A percentile compares a stretch with the other conserved stretches of the same genome.
Conservation (phyloP, 2,797 vertebrate species). For the Gouania willdenowi region DNA sequence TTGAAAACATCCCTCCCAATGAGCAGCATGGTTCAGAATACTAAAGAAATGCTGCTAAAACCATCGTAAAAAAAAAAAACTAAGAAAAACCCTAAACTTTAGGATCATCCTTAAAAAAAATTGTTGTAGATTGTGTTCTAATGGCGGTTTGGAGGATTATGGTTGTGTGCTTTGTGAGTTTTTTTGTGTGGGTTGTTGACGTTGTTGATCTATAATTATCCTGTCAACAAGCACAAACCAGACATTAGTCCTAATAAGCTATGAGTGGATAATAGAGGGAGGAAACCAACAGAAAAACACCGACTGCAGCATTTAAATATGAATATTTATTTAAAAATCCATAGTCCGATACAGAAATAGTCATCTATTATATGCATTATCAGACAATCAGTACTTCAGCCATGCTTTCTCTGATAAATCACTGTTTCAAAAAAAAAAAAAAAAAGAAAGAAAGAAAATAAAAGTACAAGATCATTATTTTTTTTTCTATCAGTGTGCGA, state of each 20-base stretch:
- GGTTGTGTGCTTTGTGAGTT: background rate
- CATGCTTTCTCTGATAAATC: slow-evolving; percentile 79
- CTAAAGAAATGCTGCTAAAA: too few relatives aligned
- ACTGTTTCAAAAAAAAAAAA: slow-evolving; percentile 74
- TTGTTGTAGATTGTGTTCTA: too few relatives aligned
- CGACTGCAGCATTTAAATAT: slow-evolving; percentile 61
- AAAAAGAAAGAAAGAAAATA: too few relatives aligned
- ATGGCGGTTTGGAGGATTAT: too few relatives aligned
- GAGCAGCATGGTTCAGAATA: too few relatives aligned
- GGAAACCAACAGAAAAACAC: background rate
- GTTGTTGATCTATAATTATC: slow-evolving; percentile 20
- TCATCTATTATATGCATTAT: slow-evolving; percentile 78
- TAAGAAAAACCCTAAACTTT: too few relatives aligned
- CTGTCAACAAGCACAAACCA: slow-evolving; percentile 5
- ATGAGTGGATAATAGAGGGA: background rate
- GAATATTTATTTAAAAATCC: slow-evolving; percentile 90
- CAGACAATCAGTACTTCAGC: slow-evolving; percentile 78
- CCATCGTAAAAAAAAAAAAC: too few relatives aligned
- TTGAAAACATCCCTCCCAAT: too few relatives aligned
- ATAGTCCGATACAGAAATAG: slow-evolving; percentile 87
- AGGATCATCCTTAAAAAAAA: too few relatives aligned
- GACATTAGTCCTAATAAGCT: background rate
- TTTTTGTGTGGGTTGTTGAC: background rate
- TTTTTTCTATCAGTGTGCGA: slow-evolving; percentile 66
- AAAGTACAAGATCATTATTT: slow-evolving; percentile 71